These are phyloP conservation scores for Osmoderma eremita DNA, from an alignment of 2,888 invertebrate genomes.

Conservation along the genomic window DNA sequence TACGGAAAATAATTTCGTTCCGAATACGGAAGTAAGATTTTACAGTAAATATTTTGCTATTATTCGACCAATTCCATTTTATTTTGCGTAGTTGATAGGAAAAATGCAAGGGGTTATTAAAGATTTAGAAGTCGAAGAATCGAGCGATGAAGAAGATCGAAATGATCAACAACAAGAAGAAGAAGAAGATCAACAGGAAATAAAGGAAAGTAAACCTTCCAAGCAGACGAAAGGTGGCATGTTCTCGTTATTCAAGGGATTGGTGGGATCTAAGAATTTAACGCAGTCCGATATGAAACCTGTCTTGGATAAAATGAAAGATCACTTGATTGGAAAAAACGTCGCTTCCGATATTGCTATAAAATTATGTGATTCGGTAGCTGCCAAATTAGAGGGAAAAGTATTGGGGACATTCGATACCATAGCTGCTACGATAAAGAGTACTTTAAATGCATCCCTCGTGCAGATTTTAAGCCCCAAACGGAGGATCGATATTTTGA, in stretches of 20 bases:
- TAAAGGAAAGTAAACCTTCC: conserved; percentile 43
- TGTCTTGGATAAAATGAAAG: conserved; percentile 91
- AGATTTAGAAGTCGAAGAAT: conserved; percentile 83
- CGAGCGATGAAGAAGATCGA: conserved; percentile 73
- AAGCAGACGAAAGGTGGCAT: conserved; percentile 68
- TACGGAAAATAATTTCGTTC: conserved; percentile 68
- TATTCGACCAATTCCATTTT: conserved; percentile 29
- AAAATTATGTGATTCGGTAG: conserved; percentile 94
- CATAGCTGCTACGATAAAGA: conserved; percentile 87
- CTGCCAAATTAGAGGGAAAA: conserved; percentile 89
- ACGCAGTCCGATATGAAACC: conserved; percentile 83
- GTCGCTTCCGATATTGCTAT: conserved; percentile 96
- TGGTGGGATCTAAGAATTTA: conserved; percentile 91
- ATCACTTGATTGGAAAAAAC: conserved; percentile 96
- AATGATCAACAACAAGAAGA: conserved; percentile 68
- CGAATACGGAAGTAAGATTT: conserved; percentile 72
- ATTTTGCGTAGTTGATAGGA: conserved; percentile 74
- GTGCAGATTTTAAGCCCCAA: conserved; percentile 95
- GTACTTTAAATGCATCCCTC: conserved; percentile 88
- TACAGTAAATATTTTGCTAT: no score
- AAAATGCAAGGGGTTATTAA: conserved; percentile 85
- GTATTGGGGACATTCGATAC: conserved; percentile 94
- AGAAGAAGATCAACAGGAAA: conserved; percentile 64
- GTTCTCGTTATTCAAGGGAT: conserved; percentile 84
- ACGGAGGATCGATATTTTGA: conserved; percentile 93